phyloP scores from a whole-genome alignment of 2,888 invertebrate genomes.

The Epinotia brunnichana region DNA sequence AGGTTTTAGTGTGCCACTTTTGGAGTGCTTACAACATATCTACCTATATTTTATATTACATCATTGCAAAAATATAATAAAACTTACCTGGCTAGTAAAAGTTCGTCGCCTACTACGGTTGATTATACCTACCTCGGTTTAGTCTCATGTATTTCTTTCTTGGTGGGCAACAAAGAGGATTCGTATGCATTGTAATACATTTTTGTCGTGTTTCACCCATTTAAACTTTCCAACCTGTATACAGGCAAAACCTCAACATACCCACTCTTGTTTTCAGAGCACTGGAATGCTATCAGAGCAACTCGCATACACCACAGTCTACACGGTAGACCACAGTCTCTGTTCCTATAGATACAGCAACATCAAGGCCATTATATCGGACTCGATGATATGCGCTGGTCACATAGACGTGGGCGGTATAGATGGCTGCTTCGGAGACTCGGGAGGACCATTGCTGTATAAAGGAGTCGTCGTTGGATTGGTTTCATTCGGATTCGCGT shows the following conservation, averaged over 20 bases:
- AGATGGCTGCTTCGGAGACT: slow-evolving; percentile 77
- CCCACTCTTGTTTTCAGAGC: slow-evolving; percentile 55
- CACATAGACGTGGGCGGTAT: slow-evolving; percentile 67
- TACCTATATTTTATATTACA: no score
- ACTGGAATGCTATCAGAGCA: slow-evolving; percentile 71
- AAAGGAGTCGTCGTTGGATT: slow-evolving; percentile 75
- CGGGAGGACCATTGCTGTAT: slow-evolving; percentile 75
- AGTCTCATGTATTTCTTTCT: no score
- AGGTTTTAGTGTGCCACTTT: no score
- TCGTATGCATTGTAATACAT: no score
- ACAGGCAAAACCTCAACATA: neutral
- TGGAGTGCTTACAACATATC: no score
- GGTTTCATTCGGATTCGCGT: slow-evolving; percentile 76
- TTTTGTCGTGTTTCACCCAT: no score
- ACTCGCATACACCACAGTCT: slow-evolving; percentile 66
- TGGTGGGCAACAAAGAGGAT: no score
- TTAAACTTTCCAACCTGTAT: no score
- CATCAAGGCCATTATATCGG: slow-evolving; percentile 66
- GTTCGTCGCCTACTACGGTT: no score
- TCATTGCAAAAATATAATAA: no score
- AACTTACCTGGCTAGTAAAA: no score
- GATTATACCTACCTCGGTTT: no score
- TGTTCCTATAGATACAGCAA: slow-evolving; percentile 67
- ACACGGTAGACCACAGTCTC: slow-evolving; percentile 62
- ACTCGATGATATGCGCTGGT: slow-evolving; percentile 77